Evolutionary conservation across 1,140 invertebrate species (phyloP), one percentile per base, ranked within the genome.

Genomic region (Bombus cullumanus): DNA sequence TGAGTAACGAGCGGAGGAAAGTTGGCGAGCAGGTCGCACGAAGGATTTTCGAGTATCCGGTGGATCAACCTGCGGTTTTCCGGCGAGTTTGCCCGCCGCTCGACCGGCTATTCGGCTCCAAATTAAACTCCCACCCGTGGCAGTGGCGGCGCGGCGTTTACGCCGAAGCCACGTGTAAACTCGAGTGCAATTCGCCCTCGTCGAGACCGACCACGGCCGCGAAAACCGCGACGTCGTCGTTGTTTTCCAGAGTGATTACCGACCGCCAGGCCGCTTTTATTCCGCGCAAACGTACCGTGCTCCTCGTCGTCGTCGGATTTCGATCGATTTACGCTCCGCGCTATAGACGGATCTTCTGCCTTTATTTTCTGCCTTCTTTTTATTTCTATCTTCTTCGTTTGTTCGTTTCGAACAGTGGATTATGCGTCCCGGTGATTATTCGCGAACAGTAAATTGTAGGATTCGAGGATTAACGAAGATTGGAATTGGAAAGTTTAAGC

Each of bases 111-210:
- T 90, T 90, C 83, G 86, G 80, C 89, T 90, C 91, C 91, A 92
- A 93, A 94, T 94, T 94, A 93, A 94, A 93, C 91, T 89, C 85
- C 90, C 79, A 74, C 69, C 71, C 18, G 74, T 57, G 57, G 77
- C 47, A 18, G 47, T 53, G 47, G 47, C 47, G 47, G 47, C 47
- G 18, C 64, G 85, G 78, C 79, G 87, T 88, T 89, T 88, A 84
- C 87, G 84, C 77, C 83, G 77, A 73, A 81, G 73, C 86, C 89
- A 86, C 85, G 88, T 88, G 83, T 88, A 91, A 90, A 89, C 74
- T 81, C 82, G 37, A 68, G 53, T 57, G 68, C 82, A 68, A 87
- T 39, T 57, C 34, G 57, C 43, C 31, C 37, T 53, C 39, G 79
- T 8, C 53, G 53, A 13, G 53, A 8, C 25, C 69, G 62, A 47